These are phyloP conservation scores for Centropus unirufus DNA, from an alignment of 2,113 vertebrate species.

Conservation along the genomic window DNA sequence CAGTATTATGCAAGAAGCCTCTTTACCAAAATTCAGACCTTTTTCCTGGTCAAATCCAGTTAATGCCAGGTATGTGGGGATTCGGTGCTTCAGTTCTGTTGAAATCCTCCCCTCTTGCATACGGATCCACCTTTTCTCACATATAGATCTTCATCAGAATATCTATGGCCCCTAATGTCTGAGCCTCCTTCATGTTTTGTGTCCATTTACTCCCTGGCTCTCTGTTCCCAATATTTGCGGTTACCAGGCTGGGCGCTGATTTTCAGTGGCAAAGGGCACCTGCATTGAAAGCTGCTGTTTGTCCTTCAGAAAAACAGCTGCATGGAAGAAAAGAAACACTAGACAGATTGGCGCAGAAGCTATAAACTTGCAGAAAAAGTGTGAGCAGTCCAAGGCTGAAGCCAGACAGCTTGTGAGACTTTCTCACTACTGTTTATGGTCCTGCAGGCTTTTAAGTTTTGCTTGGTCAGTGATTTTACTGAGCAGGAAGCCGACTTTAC, in stretches of 20 bases:
- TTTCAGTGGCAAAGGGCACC: neutral
- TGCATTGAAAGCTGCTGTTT: neutral
- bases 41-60: neutral
- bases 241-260: neutral
- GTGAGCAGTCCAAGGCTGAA: neutral
- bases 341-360: neutral
- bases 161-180: neutral
- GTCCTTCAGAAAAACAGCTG: neutral
- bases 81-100: neutral
- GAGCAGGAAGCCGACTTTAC: neutral
- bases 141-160: neutral
- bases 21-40: neutral
- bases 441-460: constrained; percentile 12
- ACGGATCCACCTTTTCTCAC: neutral
- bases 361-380: neutral
- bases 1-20: neutral
- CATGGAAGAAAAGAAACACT: neutral
- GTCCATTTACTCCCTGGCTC: neutral
- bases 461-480: constrained; percentile 20
- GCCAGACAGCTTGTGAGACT: neutral
- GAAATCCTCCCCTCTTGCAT: neutral
- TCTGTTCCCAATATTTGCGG: neutral
- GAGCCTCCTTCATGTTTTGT: neutral
- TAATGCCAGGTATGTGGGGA: neutral
- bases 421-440: neutral